These are phyloP conservation scores for Silurus meridionalis DNA, from an alignment of 2,113 vertebrate genomes.

Conservation along the genomic window DNA sequence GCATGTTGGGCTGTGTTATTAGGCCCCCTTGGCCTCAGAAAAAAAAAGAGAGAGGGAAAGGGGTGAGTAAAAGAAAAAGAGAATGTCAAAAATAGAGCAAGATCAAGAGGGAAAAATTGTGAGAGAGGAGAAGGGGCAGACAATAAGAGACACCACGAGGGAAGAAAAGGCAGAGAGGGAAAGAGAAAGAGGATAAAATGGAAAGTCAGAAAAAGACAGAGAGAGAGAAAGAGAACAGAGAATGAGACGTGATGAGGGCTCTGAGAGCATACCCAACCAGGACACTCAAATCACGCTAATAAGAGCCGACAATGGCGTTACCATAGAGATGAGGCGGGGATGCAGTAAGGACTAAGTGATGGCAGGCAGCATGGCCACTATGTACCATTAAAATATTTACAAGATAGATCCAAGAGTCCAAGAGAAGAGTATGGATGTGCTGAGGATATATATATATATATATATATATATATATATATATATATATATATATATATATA, in stretches of 20 bases:
- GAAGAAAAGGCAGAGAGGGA: slow-evolving; percentile 1
- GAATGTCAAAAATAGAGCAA: not conserved
- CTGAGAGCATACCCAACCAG: slow-evolving; percentile 40
- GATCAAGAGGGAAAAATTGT: slow-evolving; percentile 22
- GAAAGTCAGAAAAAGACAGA: slow-evolving; percentile 37
- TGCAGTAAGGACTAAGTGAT: slow-evolving; percentile 44
- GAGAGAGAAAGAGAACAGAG: slow-evolving; percentile 36
- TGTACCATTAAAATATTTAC: slow-evolving; percentile 47
- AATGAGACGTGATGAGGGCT: slow-evolving; percentile 34
- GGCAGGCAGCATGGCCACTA: slow-evolving; percentile 39
- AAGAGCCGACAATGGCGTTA: slow-evolving; percentile 46
- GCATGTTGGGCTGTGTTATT: slow-evolving; percentile 22
- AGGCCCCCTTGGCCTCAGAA: not conserved
- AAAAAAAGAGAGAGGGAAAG: not conserved
- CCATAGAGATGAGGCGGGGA: slow-evolving; percentile 49
- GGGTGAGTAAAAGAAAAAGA: not conserved
- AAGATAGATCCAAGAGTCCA: not conserved
- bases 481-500: not conserved
- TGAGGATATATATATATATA: not conserved
- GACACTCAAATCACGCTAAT: slow-evolving; percentile 58
- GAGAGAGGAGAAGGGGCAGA: slow-evolving; percentile 31
- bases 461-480: too few species aligned
- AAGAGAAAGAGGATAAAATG: slow-evolving; percentile 37
- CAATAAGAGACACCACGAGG: slow-evolving; percentile 26
- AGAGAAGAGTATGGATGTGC: not conserved